Percentiles rank a stretch among this genome's conserved stretches.
These are phyloP conservation scores for Drosophila tropicalis DNA, from an alignment of 1,140 invertebrate genomes.

Conservation along the genomic window DNA sequence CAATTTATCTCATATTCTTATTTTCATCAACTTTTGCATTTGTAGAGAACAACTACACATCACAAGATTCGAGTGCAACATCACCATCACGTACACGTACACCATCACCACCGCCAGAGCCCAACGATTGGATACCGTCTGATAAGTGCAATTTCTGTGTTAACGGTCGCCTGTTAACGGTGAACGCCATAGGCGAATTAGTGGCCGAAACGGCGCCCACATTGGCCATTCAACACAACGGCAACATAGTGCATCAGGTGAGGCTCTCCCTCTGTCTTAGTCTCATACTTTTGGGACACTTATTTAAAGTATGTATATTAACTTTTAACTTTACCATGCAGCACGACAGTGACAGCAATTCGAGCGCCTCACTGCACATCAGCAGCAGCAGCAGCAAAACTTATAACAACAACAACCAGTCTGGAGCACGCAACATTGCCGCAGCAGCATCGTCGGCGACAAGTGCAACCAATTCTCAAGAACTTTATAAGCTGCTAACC, in stretches of 20 bases:
- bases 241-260: constrained; percentile 40
- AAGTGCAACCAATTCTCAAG: constrained; percentile 40
- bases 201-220: constrained; percentile 72
- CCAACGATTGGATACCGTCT: constrained; percentile 92
- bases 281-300: not conserved
- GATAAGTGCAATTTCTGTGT: constrained; percentile 95
- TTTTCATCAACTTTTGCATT: not conserved
- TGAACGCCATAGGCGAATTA: constrained; percentile 82
- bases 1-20: too few relatives aligned
- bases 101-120: constrained; percentile 83
- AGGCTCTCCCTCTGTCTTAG: not conserved
- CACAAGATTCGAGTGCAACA: constrained; percentile 68
- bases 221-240: constrained; percentile 34
- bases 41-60: constrained; percentile 69
- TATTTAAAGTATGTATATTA: constrained; percentile 26
- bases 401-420: constrained; percentile 35
- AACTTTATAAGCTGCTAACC: constrained; percentile 69
- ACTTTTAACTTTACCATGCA: constrained; percentile 41
- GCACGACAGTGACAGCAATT: constrained; percentile 81
- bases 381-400: constrained; percentile 32
- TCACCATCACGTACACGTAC: constrained; percentile 62
- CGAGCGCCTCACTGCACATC: constrained; percentile 65
- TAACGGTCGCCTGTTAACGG: constrained; percentile 88
- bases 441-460: constrained; percentile 28
- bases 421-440: constrained; percentile 37